Evolutionary conservation across 2,113 vertebrate genomes (phyloP), one percentile per base, ranked within the genome.

Genomic region (Symphodus melops): DNA sequence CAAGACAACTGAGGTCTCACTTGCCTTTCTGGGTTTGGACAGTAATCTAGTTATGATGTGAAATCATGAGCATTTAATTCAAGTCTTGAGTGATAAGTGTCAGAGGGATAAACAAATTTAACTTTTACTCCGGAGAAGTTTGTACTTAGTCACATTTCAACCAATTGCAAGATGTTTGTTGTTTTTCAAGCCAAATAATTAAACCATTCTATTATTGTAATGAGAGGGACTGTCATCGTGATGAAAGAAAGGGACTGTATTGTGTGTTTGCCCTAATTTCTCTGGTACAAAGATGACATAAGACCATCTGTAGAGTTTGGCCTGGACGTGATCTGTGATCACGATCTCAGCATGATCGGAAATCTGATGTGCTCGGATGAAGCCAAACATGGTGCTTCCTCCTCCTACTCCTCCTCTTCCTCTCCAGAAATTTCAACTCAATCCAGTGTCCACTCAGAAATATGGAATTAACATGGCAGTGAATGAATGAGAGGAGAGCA

Each of bases 331-430:
- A 86, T 68, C n/a, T 63, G 77, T 65, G 79, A 88, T 85, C 86
- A 82, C 81, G 75, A 86, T 84, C 78, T 55, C 82, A 75, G 75
- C 83, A 70, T 73, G 83, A 85, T 83, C 77, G 46, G 72, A 85
- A 76, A 80, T 89, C 68, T 78, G 77, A 83, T 75, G 78, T 72
- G 67, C 74, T 69, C 68, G 48, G 70, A 80, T 72, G 76, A 61
- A 73, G 86, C 90, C 92, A 89, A 92, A 93, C 83, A 89, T 93
- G 90, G 90, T 4, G 14, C 84, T 89, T 85, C 90, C 79, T 87
- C 83, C 59, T 76, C 67, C 77, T 61, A 70, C 63, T 63, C 54
- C 71, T 41, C 75, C 64, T 52, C 78, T 67, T 75, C 79, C 65
- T 72, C 72, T 65, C 23, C 72, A 76, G 67, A 71, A 72, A 75